Base-by-base conservation (phyloP, 1,140 invertebrate species). In the Rhagoletis pomonella region DNA sequence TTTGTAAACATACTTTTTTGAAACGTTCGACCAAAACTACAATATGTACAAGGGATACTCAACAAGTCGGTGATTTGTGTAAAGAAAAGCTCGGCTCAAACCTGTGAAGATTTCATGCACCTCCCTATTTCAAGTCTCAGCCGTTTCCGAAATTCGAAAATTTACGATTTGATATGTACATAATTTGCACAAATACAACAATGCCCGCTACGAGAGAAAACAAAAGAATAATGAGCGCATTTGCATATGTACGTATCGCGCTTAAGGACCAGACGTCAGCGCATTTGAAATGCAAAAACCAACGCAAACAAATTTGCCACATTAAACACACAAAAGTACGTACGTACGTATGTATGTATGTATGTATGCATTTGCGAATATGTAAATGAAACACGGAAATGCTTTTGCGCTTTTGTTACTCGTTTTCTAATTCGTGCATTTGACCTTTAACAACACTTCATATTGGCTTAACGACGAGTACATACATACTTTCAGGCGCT, bases 401-500 rank as follows among this genome's bases (percentile, higher is more conserved):
- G 47, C 44, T 81, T 81, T 58, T 55, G 73, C 47, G 69, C n/a
- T 77, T 44, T 77, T 77, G 42, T 17, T 77, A 77, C 47, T 29
- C 29, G 50, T 55, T 5, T 55, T 81, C 47, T 29, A n/a, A 55
- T 19, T 81, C 42, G 42, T 55, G 73, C 19, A 81, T 55, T 81
- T 81, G 73, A 81, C 47, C 55, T 81, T 81, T 81, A 81, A 58
- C 73, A 81, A 58, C 73, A 81, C 55, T 81, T 81, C 73, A 17
- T 42, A 73, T 47, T 73, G 17, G 47, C 73, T 19, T 29, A 0
- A 29, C 29, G 29, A 29, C 29, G 29, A 29, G 29, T 29, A 29
- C 29, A 47, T 55, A n/a, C 73, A 81, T 81, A 81, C 47, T 9
- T 55, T 19, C 73, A 81, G 73, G 73, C 73, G 73, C 29, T 55